A percentile compares a stretch with the other conserved stretches of the same genome.
phyloP scores from a whole-genome alignment of 2,113 vertebrate species.

The Anser cygnoides region DNA sequence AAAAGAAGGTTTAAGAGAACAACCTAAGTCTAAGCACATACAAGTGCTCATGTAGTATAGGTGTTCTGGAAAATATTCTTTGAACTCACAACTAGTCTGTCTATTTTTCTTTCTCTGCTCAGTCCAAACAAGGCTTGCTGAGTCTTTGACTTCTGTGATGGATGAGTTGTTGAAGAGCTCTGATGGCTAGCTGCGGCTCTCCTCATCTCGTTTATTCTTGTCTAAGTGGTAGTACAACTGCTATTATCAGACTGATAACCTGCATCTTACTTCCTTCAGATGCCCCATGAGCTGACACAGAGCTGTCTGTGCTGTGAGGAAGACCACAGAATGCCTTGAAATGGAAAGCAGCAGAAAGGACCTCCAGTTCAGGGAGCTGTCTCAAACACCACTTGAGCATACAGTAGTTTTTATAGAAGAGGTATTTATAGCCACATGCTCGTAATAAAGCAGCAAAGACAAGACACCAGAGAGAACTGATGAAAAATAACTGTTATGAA shows the following conservation, averaged over 20 bases:
- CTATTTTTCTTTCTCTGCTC: not conserved
- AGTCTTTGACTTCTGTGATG: not conserved
- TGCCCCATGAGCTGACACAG: not conserved
- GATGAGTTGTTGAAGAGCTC: not conserved
- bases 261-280: not conserved
- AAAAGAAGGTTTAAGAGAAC: not conserved
- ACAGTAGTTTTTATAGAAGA: slow-evolving; percentile 63
- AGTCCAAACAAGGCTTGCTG: not conserved
- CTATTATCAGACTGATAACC: not conserved
- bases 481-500: not conserved
- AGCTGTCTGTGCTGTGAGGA: slow-evolving; percentile 71
- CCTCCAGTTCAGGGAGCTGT: slow-evolving; percentile 66
- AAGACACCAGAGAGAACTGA: not conserved
- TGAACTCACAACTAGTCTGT: not conserved
- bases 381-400: slow-evolving; percentile 53
- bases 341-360: slow-evolving; percentile 66
- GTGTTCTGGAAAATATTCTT: not conserved
- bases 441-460: not conserved
- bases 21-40: not conserved
- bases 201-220: not conserved
- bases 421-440: slow-evolving; percentile 32
- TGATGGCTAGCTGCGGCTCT: not conserved
- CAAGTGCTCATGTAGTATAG: not conserved
- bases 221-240: not conserved
- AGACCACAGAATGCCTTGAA: slow-evolving; percentile 23